Conservation (phyloP, 1,140 invertebrate genomes). For the Meloidogyne hapla region DNA sequence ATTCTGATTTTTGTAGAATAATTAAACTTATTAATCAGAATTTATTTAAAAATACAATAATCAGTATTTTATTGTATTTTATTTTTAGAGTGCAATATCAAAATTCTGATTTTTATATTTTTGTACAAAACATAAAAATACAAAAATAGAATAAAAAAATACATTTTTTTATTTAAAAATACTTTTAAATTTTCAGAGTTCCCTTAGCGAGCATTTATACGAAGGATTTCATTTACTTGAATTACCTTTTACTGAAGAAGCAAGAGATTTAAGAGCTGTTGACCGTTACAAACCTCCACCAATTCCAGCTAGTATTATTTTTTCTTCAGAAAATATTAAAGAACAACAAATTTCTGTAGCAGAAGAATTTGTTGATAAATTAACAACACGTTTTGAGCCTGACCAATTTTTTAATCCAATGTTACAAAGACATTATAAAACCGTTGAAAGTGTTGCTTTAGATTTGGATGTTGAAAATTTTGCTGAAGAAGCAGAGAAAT, state of each 20-base stretch:
- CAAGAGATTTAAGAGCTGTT: constrained; percentile 19
- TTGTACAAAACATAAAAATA: background rate
- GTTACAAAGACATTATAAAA: constrained; percentile 39
- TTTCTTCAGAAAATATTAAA: constrained; percentile 11
- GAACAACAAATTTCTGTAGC: constrained; percentile 23
- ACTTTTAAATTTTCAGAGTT: constrained; percentile 17
- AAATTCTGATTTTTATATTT: background rate
- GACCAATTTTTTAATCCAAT: constrained; percentile 38
- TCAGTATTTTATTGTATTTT: background rate
- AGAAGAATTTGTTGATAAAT: constrained; percentile 37
- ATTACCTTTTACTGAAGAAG: constrained; percentile 39
- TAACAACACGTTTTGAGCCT: constrained; percentile 26
- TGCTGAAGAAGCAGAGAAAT: constrained; percentile 18
- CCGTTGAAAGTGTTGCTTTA: constrained; percentile 35
- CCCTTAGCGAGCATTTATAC: constrained; percentile 25
- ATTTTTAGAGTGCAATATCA: background rate
- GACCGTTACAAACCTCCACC: constrained; percentile 22
- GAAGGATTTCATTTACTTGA: constrained; percentile 48
- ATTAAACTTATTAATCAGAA: no score
- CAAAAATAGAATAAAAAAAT: background rate
- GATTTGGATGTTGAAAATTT: constrained; percentile 36
- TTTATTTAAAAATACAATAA: constrained; percentile 7
- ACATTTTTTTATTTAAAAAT: background rate
- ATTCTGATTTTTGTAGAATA: no score
- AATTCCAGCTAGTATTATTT: background rate